phyloP scores from a whole-genome alignment of 2,113 vertebrate species.

The Elaphurus davidianus region DNA sequence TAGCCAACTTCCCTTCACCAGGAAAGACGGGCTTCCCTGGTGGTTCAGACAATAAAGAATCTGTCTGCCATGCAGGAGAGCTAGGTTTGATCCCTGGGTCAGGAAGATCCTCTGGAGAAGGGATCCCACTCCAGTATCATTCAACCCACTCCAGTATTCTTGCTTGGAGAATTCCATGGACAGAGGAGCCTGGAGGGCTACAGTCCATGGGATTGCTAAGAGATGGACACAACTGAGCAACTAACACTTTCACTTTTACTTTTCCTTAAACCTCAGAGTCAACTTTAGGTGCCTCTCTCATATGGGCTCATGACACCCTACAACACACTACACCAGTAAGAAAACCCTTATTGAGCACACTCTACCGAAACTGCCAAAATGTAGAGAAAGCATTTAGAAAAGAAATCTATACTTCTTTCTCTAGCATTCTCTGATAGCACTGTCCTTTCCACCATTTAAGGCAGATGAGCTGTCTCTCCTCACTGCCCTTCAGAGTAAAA shows the following conservation, averaged over 20 bases:
- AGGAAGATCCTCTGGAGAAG: not conserved
- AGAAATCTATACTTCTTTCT: not conserved
- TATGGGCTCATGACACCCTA: accelerated
- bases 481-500: not conserved
- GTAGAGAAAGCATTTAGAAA: not conserved
- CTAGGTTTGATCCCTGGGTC: not conserved
- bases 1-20: not conserved
- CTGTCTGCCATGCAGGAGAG: not conserved
- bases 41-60: not conserved
- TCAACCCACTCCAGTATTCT: not conserved
- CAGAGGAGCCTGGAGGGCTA: not conserved
- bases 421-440: not conserved
- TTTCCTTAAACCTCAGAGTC: not conserved
- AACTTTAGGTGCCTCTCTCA: not conserved
- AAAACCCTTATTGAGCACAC: not conserved
- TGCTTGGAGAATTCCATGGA: not conserved
- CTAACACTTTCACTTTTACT: not conserved
- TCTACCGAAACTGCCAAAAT: not conserved
- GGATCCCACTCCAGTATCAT: not conserved
- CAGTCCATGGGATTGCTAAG: not conserved
- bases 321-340: not conserved
- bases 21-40: not conserved
- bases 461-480: not conserved
- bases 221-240: not conserved
- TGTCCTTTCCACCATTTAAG: not conserved